phyloP scores from a whole-genome alignment of 2,113 vertebrate species.

The Protobothrops flavoviridis region DNA sequence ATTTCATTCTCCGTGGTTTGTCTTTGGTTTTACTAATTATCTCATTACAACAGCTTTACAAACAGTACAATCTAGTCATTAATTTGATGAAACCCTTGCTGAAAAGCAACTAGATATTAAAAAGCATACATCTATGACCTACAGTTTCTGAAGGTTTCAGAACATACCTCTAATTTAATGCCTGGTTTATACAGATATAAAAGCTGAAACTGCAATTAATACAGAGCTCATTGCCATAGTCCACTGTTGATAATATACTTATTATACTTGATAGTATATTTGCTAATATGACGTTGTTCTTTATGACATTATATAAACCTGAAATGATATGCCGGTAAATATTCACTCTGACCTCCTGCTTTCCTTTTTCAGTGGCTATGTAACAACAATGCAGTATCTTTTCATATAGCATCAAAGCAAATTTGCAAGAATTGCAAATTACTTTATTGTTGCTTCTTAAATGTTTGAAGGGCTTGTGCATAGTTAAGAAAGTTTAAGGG shows the following conservation, averaged over 20 bases:
- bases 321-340: background rate
- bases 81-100: constrained; percentile 58
- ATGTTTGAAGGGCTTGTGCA: constrained; percentile 23
- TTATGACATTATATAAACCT: background rate
- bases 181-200: constrained; percentile 51
- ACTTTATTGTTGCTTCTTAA: constrained; percentile 13
- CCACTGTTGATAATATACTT: background rate
- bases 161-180: constrained; percentile 45
- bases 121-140: constrained; percentile 74
- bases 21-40: constrained; percentile 67
- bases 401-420: background rate
- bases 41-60: constrained; percentile 66
- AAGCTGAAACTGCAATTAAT: constrained; percentile 36
- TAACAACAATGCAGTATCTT: background rate
- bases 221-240: background rate
- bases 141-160: constrained; percentile 37
- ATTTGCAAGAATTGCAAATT: background rate
- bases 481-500: constrained; percentile 1
- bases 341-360: background rate
- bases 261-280: background rate
- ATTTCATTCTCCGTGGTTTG: constrained; percentile 55
- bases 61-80: constrained; percentile 68
- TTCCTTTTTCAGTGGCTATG: background rate
- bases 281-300: background rate
- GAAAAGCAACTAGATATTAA: constrained; percentile 70